These are phyloP conservation scores for Drosophila pruinosa DNA, from an alignment of 1,140 invertebrate species.

Conservation along the genomic window DNA sequence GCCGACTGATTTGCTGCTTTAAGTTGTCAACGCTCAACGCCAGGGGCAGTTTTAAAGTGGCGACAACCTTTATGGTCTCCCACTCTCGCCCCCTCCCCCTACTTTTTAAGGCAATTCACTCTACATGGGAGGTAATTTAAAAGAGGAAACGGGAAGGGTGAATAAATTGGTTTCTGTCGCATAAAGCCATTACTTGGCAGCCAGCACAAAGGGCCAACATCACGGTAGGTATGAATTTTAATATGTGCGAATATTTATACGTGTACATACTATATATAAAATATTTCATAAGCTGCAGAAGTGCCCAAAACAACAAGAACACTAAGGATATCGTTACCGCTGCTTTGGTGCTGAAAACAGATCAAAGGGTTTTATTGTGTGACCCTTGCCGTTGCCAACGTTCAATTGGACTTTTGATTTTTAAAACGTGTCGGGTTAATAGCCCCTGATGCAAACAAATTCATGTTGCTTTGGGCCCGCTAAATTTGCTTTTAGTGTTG, in stretches of 20 bases:
- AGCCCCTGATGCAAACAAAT: not conserved
- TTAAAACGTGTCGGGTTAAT: not conserved
- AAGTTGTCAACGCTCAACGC: slow-evolving; percentile 23
- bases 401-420: slow-evolving; percentile 18
- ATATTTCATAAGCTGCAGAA: slow-evolving; percentile 29
- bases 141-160: slow-evolving; percentile 48
- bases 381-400: not conserved
- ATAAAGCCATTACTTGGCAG: slow-evolving; percentile 49
- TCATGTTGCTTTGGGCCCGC: not conserved
- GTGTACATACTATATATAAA: slow-evolving; percentile 19
- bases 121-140: slow-evolving; percentile 32
- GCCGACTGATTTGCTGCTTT: not conserved
- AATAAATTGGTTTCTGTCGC: slow-evolving; percentile 57
- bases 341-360: not conserved
- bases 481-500: not conserved
- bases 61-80: not conserved
- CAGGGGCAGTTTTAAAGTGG: slow-evolving; percentile 1
- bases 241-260: slow-evolving; percentile 44
- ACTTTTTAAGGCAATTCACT: slow-evolving; percentile 12
- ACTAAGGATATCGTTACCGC: not conserved
- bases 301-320: slow-evolving; percentile 2
- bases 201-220: slow-evolving; percentile 27
- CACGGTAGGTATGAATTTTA: slow-evolving; percentile 42
- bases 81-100: not conserved
- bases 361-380: slow-evolving; percentile 21